Evolutionary conservation across 2,888 invertebrate genomes (phyloP).

Genomic region (Parasteatoda lunata): DNA sequence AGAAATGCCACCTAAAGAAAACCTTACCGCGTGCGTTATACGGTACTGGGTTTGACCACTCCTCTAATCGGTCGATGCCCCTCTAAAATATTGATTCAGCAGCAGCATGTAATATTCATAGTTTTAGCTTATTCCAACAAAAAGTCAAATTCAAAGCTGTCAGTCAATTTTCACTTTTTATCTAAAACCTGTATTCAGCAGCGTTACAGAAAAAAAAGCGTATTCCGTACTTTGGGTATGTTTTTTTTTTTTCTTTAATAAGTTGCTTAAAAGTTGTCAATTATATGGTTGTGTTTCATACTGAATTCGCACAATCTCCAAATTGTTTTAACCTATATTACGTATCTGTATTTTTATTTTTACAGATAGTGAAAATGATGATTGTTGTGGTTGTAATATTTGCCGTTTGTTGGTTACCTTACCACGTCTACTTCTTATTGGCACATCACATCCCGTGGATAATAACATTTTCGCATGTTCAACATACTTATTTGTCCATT

Average conservation of each 20-base stretch:
- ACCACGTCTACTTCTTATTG: conserved; percentile 86
- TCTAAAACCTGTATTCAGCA: too few species aligned
- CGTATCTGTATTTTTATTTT: not conserved
- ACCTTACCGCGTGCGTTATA: too few species aligned
- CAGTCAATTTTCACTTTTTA: too few species aligned
- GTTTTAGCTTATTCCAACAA: too few species aligned
- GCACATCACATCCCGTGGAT: conserved; percentile 87
- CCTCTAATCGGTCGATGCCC: too few species aligned
- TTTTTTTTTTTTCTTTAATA: not conserved
- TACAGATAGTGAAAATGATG: conserved; percentile 74
- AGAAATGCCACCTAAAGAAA: too few species aligned
- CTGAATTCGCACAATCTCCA: too few species aligned
- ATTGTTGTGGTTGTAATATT: conserved; percentile 75
- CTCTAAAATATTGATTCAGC: too few species aligned
- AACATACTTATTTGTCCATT: conserved; percentile 88
- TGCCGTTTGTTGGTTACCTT: conserved; percentile 90
- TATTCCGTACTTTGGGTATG: not conserved
- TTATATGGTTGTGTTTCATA: too few species aligned
- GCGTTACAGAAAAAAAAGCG: not conserved
- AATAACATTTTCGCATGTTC: conserved; percentile 82
- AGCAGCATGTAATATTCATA: too few species aligned
- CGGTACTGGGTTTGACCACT: too few species aligned
- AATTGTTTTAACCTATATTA: not conserved
- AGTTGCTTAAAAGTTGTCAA: not conserved
- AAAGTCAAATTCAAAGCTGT: too few species aligned